A percentile compares a stretch with the other conserved stretches of the same genome.
phyloP scores from a whole-genome alignment of 64 coral and sea anemone genomes.

The Acropora yongei region DNA sequence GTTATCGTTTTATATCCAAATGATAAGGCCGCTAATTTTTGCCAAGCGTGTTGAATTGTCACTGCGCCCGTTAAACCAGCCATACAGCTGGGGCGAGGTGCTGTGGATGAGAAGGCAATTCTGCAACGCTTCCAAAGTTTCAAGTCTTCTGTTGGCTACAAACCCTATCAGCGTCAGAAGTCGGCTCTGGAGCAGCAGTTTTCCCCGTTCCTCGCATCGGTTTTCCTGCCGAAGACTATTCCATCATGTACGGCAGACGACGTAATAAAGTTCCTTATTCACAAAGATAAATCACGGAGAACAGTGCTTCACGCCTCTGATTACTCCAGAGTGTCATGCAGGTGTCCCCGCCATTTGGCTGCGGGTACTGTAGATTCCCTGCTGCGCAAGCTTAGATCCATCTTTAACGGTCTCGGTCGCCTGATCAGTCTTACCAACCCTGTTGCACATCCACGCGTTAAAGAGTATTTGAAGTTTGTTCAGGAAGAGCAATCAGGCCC shows the following conservation, averaged over 20 bases:
- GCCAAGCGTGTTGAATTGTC: slow-evolving; percentile 27
- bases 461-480: slow-evolving; percentile 43
- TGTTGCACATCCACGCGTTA: slow-evolving; percentile 29
- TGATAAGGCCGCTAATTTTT: slow-evolving; percentile 36
- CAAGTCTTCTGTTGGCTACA: not conserved
- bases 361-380: slow-evolving; percentile 2
- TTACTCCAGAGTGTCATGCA: not conserved
- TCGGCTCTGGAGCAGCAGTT: slow-evolving; percentile 43
- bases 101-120: slow-evolving; percentile 7
- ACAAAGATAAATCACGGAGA: slow-evolving; percentile 7
- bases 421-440: slow-evolving; percentile 28
- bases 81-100: not conserved
- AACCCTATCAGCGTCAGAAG: slow-evolving; percentile 46
- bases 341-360: slow-evolving; percentile 23
- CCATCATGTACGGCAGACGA: slow-evolving; percentile 36
- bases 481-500: slow-evolving; percentile 14
- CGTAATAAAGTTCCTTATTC: slow-evolving; percentile 44
- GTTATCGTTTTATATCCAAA: slow-evolving; percentile 21
- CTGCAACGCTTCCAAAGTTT: slow-evolving; percentile 30
- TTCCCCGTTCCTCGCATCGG: not conserved
- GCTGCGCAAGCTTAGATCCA: not conserved
- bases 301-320: not conserved
- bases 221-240: slow-evolving; percentile 16
- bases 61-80: not conserved
- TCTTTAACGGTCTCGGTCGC: slow-evolving; percentile 30